These are phyloP conservation scores for Rhipidura dahli DNA, from an alignment of 2,113 vertebrate genomes.

Conservation along the genomic window DNA sequence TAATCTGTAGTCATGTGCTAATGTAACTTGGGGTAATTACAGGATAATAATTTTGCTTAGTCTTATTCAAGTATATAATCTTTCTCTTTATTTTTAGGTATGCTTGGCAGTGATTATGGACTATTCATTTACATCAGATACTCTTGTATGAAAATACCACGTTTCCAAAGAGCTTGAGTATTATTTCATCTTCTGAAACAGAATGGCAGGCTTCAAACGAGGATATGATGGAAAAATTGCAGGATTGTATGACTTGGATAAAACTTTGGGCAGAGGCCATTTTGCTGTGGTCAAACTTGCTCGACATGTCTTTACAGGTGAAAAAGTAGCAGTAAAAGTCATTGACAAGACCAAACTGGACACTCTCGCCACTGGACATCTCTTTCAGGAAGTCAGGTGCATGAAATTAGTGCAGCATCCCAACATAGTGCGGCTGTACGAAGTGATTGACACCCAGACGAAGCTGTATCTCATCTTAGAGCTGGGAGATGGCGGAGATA, in stretches of 20 bases:
- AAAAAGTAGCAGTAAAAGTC: slow-evolving; percentile 98
- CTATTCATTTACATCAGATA: slow-evolving; percentile 68
- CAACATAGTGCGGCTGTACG: slow-evolving; percentile 95
- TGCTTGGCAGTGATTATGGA: slow-evolving; percentile 77
- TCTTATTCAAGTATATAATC: not conserved
- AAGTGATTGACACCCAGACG: slow-evolving; percentile 98
- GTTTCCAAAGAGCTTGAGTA: slow-evolving; percentile 15
- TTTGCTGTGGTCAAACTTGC: slow-evolving; percentile 98
- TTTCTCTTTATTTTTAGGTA: slow-evolving; percentile 68
- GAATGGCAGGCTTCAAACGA: slow-evolving; percentile 96
- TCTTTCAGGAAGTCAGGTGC: slow-evolving; percentile 97
- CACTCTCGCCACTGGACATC: slow-evolving; percentile 91
- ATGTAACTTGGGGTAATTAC: not conserved
- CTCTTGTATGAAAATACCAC: slow-evolving; percentile 77
- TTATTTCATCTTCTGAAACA: slow-evolving; percentile 62
- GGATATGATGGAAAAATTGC: slow-evolving; percentile 98
- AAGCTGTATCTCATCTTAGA: slow-evolving; percentile 97
- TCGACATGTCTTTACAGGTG: slow-evolving; percentile 96
- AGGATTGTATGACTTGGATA: slow-evolving; percentile 96
- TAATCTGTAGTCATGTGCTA: not conserved
- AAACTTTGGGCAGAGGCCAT: slow-evolving; percentile 95
- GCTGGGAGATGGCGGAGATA: slow-evolving; percentile 94
- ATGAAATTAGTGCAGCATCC: slow-evolving; percentile 99
- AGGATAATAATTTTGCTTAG: not conserved
- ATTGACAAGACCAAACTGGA: slow-evolving; percentile 99